These are phyloP conservation scores for Dynastes hyllus DNA, from an alignment of 2,888 invertebrate genomes.

Conservation along the genomic window DNA sequence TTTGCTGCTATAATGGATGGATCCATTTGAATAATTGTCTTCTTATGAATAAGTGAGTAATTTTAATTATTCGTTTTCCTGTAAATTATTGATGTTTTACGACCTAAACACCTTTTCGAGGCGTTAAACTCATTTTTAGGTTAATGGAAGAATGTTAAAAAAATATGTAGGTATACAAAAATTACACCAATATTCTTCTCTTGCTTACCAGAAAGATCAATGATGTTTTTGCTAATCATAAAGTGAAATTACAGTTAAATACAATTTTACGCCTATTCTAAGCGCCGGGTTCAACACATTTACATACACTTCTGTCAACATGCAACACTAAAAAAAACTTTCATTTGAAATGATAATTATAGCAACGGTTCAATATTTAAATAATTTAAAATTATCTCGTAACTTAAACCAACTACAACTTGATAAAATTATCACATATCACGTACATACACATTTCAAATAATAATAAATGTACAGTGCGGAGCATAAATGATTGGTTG, in stretches of 20 bases:
- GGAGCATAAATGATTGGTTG: no score
- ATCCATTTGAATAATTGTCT: slow-evolving; percentile 57
- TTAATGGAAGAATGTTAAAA: neutral
- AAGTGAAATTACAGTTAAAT: slow-evolving; percentile 23
- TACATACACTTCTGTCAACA: slow-evolving; percentile 41
- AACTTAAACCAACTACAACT: no score
- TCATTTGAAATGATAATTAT: neutral
- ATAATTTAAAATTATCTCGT: no score
- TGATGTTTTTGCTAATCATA: slow-evolving; percentile 14
- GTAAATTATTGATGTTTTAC: neutral
- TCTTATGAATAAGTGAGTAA: neutral
- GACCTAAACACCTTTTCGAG: neutral
- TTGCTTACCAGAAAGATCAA: slow-evolving; percentile 16
- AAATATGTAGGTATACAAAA: neutral
- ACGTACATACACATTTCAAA: no score
- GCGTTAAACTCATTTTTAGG: neutral
- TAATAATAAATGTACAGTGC: no score
- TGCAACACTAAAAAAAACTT: neutral
- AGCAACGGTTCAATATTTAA: neutral
- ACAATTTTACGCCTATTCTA: slow-evolving; percentile 36
- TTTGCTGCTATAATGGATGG: slow-evolving; percentile 59
- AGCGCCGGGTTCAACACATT: slow-evolving; percentile 37
- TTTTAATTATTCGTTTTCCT: neutral
- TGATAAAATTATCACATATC: neutral
- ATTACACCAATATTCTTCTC: neutral